Base-by-base conservation (phyloP, 2,888 invertebrate genomes). In the Chalcosyrphus nemorum region DNA sequence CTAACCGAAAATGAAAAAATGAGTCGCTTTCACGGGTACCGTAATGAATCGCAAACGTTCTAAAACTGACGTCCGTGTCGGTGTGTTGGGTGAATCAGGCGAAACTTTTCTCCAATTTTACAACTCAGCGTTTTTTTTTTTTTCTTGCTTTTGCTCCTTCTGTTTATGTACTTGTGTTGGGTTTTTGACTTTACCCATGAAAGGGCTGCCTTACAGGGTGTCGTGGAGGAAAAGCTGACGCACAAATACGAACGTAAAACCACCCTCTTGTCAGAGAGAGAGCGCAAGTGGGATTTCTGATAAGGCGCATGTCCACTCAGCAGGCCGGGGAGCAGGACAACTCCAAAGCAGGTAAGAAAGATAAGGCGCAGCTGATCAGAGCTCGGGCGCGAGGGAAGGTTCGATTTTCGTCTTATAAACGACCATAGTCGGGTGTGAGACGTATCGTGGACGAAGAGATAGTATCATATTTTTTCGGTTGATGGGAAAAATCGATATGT, bases 331-430 rank as follows among this genome's bases (percentile, higher is more conserved):
- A 82, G 56, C 38, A 82, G 66, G 54, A 68, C 66, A 78, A 82
- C 72, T 68, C 66, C 66, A 82, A 78, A 78, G 66, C 71, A 82
- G 78, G 78, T 78, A 78, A 61, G 61, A 72, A 77, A 66, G 65
- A 78, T 66, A 72, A 82, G 72, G 82, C 82, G 82, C 78, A 82
- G 82, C 78, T 82, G 78, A 82, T 82, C 82, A 68, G n/a, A n/a
- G 47, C 61, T 38, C 77, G 66, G 54, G 27, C 43, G 21, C 59
- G 52, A 65, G 70, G 57, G 35, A 43, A 71, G 63, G 50, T 81
- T 81, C 71, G 77, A 77, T 81, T 77, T 81, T 71, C 35, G 52
- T 81, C 57, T 75, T 47, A 9, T 54, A 66, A 17, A 52, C 50
- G 13, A 32, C 54, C 7, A 32, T 24, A 3, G 24, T 50, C n/a